Conservation (phyloP, 1,140 invertebrate genomes). For the Chironomus striatipennis region DNA sequence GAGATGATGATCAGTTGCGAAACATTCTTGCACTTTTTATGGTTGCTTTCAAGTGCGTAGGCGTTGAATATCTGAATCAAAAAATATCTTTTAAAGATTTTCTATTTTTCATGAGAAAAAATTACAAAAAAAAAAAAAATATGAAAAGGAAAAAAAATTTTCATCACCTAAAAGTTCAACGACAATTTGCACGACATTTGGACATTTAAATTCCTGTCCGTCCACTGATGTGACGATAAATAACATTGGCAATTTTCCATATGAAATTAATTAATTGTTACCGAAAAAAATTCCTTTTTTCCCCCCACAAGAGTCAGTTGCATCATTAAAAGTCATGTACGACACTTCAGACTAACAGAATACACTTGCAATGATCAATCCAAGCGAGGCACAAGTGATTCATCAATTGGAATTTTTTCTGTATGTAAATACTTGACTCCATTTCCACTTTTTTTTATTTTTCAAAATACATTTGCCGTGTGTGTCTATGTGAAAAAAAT, state of each 20-base stretch:
- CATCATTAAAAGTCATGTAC: too few species aligned
- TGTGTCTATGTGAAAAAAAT: neutral
- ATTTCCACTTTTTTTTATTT: neutral
- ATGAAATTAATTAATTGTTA: too few species aligned
- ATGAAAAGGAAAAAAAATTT: too few species aligned
- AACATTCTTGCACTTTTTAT: conserved; percentile 14
- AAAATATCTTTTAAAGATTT: too few species aligned
- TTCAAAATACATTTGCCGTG: too few species aligned
- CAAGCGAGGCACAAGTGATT: neutral
- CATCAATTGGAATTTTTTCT: conserved; percentile 1
- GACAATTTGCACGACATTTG: neutral
- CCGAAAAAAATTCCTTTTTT: too few species aligned
- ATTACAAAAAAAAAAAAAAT: too few species aligned
- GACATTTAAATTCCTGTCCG: neutral
- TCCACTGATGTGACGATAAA: neutral
- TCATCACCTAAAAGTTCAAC: neutral
- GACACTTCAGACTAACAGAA: too few species aligned
- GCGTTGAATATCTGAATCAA: neutral
- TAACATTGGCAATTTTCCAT: neutral
- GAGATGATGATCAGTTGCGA: neutral
- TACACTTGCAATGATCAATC: too few species aligned
- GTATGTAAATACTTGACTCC: neutral
- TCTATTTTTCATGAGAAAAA: too few species aligned
- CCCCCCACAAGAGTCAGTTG: too few species aligned
- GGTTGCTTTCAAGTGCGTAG: neutral